These are phyloP conservation scores for Ericerus pela DNA, from an alignment of 1,140 invertebrate species.

Conservation along the genomic window DNA sequence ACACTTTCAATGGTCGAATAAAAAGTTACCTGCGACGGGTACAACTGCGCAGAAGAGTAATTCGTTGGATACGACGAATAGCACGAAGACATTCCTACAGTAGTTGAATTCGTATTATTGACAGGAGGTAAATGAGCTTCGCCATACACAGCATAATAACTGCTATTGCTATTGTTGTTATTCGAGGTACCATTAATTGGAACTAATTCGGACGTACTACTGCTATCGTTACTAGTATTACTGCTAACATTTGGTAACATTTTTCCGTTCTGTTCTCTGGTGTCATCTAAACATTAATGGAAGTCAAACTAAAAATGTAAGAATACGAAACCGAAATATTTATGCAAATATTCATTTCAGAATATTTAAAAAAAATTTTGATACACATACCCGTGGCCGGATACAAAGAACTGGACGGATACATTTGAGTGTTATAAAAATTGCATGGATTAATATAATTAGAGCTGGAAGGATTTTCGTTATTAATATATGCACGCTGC, in stretches of 20 bases:
- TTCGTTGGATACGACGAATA: neutral
- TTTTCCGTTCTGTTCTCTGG: constrained; percentile 7
- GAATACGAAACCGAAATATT: neutral
- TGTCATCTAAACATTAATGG: neutral
- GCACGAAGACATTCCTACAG: neutral
- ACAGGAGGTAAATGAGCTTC: neutral
- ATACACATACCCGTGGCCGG: neutral
- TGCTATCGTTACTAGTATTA: neutral
- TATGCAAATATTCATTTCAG: neutral
- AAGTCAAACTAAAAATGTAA: neutral
- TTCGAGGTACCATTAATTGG: neutral
- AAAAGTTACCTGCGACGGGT: neutral
- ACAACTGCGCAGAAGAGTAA: neutral
- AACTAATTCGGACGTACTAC: neutral
- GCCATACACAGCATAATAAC: neutral
- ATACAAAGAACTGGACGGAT: neutral
- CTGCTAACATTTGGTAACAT: constrained; percentile 4
- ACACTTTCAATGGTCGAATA: neutral
- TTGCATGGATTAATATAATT: constrained; percentile 5
- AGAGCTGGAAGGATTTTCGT: neutral
- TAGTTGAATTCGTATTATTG: neutral
- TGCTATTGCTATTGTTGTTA: neutral
- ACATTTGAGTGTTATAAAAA: constrained; percentile 8
- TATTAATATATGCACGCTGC: constrained; percentile 4
- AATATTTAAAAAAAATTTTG: neutral